phyloP scores from a whole-genome alignment of 23 tunicate genomes.

The Styela clava region DNA sequence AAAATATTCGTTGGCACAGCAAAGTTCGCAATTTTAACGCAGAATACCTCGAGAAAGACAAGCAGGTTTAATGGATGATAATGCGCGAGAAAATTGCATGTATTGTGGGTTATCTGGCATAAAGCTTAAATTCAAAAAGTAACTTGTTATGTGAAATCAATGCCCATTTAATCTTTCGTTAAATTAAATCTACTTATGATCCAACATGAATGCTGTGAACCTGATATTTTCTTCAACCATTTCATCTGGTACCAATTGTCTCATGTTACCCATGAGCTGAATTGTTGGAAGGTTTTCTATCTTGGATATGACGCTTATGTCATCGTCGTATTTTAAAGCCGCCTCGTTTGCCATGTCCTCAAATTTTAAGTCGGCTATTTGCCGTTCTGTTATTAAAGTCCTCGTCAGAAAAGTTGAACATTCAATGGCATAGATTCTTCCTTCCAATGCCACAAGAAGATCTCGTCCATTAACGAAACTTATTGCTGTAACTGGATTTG shows the following conservation, averaged over 20 bases:
- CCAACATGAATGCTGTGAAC: too few relatives aligned
- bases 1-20: too few relatives aligned
- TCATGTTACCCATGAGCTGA: constrained; percentile 24
- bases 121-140: too few relatives aligned
- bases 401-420: constrained; percentile 54
- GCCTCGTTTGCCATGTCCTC: constrained; percentile 37
- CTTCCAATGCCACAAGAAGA: constrained; percentile 53
- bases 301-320: constrained; percentile 8
- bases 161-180: too few relatives aligned
- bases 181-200: too few relatives aligned
- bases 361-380: constrained; percentile 25
- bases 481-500: constrained; percentile 50
- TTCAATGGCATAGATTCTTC: constrained; percentile 43
- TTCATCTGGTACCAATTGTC: neutral
- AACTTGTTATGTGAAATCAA: too few relatives aligned
- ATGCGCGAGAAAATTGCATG: too few relatives aligned
- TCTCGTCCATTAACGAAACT: constrained; percentile 75
- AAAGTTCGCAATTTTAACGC: too few relatives aligned
- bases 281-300: constrained; percentile 1
- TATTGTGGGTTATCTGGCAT: too few relatives aligned
- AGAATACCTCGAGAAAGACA: too few relatives aligned
- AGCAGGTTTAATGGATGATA: too few relatives aligned
- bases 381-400: constrained; percentile 22
- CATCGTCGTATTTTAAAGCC: constrained; percentile 46
- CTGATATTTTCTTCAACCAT: neutral